Percentiles rank a stretch among this genome's conserved stretches.
Conservation (phyloP, 1,140 invertebrate genomes). For the Diabrotica virgifera region DNA sequence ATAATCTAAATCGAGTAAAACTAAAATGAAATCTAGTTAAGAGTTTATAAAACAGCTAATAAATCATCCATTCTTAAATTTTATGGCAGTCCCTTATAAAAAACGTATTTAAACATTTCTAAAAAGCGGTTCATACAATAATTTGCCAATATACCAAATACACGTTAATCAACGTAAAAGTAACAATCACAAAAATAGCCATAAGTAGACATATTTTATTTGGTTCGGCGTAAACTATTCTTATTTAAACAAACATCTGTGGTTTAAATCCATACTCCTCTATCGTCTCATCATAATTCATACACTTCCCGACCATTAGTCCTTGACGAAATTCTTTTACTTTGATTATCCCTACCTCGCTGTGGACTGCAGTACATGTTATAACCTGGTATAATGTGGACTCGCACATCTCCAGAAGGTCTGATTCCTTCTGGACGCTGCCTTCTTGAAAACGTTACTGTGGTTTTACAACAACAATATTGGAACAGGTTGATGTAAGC, state of each 20-base stretch:
- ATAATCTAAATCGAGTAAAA: no score
- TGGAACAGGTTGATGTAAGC: conserved; percentile 75
- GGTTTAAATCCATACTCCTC: conserved; percentile 36
- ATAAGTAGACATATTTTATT: not conserved
- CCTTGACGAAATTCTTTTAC: conserved; percentile 38
- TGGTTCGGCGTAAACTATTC: no score
- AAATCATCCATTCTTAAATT: no score
- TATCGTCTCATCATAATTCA: conserved; percentile 54
- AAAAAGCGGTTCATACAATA: no score
- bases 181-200: conserved; percentile 6
- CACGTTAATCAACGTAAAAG: conserved; percentile 6
- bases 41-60: no score
- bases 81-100: no score
- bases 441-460: conserved; percentile 66
- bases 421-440: conserved; percentile 57
- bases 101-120: no score
- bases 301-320: conserved; percentile 54
- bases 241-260: no score
- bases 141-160: conserved; percentile 14
- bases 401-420: conserved; percentile 64
- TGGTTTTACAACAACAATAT: conserved; percentile 81
- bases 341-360: conserved; percentile 47
- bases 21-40: no score
- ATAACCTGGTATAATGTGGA: conserved; percentile 74
- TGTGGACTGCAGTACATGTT: conserved; percentile 66